Base-by-base conservation (phyloP, 2,113 vertebrate species). In the Neomonachus schauinslandi region DNA sequence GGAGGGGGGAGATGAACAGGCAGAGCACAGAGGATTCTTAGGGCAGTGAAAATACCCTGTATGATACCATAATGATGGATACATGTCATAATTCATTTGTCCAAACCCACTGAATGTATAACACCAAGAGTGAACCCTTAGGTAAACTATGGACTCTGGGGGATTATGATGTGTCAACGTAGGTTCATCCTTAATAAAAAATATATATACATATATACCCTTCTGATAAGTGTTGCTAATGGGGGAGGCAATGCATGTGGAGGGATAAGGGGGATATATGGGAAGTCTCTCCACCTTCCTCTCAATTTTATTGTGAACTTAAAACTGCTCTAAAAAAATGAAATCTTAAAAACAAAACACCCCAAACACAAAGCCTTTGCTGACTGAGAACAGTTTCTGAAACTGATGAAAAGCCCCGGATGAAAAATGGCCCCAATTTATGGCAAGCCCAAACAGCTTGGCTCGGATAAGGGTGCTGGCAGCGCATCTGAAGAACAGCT, bases 371-470 rank as follows among this genome's bases (percentile, higher is more conserved):
- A 80, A 63, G 72, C 31, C 63, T 71, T 89, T 87, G 86, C 82
- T 49, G 57, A 85, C 59, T 39, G 59, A 93, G 83, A 89, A 61
- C 63, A 42, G 89, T 95, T 95, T 96, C 79, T n/a, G 86, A 96
- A 96, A 72, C 33, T 67, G 61, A 2, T 6, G n/a, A 90, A 55
- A 93, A 92, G n/a, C 79, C 89, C 90, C 39, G 1, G 46, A 76
- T 95, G 96, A 95, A 84, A 96, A 77, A 91, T 89, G 0, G 24
- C 67, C 94, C 76, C 16, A 1, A 79, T 95, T 71, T 93, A 96
- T 39, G 42, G 82, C 77, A 55, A 65, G 86, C 77, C 76, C 92
- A 89, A 92, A 91, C 67, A 28, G 83, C 83, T 84, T 97, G 92
- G 95, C 94, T 80, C 80, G 0, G 31, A 16, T 1, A 33, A 57